Percentiles rank a stretch among this genome's conserved stretches.
Conservation (phyloP, 53 echinoderm and acorn worm species). For the Antedon mediterranea region DNA sequence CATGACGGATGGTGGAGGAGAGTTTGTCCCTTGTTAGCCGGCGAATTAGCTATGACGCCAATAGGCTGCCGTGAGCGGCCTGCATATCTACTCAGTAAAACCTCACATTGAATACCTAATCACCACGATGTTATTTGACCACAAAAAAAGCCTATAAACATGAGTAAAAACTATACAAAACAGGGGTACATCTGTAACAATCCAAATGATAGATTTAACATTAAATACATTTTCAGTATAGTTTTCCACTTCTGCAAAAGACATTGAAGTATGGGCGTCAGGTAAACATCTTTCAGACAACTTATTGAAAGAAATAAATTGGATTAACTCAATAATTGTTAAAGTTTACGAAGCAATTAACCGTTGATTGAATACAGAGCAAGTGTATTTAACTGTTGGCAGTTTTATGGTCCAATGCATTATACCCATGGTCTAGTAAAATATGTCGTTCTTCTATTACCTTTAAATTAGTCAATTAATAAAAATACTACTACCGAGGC, state of each 20-base stretch:
- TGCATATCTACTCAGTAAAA: constrained; percentile 12
- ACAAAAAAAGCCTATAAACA: not conserved
- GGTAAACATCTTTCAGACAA: not conserved
- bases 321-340: not conserved
- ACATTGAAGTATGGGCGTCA: not conserved
- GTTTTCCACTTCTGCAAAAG: not conserved
- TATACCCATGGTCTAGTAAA: not conserved
- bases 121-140: not conserved
- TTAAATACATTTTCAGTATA: not conserved
- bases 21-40: constrained; percentile 44
- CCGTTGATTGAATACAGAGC: not conserved
- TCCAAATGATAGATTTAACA: not conserved
- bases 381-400: not conserved
- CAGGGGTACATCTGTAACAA: not conserved
- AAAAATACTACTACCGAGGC: not conserved
- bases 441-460: not conserved
- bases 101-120: constrained; percentile 20
- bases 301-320: not conserved
- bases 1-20: constrained; percentile 3
- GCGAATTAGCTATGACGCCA: constrained; percentile 51
- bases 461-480: not conserved
- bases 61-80: constrained; percentile 18
- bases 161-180: not conserved
- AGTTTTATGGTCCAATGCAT: not conserved
- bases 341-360: not conserved